A percentile compares a stretch with the other conserved stretches of the same genome.
These are phyloP conservation scores for Morpho deidamia DNA, from an alignment of 2,888 invertebrate species.

Conservation along the genomic window DNA sequence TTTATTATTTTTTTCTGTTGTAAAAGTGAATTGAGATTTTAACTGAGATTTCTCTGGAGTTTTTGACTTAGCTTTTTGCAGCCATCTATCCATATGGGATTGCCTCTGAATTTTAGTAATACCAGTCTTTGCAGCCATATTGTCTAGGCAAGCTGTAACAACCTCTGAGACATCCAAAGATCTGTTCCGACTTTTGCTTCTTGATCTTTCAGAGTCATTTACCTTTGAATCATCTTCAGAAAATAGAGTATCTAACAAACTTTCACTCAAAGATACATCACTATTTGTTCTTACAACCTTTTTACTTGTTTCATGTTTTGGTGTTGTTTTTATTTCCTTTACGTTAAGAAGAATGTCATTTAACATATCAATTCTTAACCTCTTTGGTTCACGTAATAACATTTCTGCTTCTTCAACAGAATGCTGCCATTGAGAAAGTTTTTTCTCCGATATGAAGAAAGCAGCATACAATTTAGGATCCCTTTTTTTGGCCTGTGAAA, in stretches of 20 bases:
- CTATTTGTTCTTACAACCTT: conserved; percentile 60
- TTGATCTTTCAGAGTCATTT: conserved; percentile 45
- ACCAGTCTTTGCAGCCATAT: conserved; percentile 71
- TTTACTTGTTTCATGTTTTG: conserved; percentile 44
- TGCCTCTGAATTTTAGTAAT: conserved; percentile 69
- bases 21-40: conserved; percentile 30
- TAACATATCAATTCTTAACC: conserved; percentile 77
- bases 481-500: conserved; percentile 68
- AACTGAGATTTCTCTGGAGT: conserved; percentile 61
- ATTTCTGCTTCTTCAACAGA: conserved; percentile 88
- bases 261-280: conserved; percentile 68
- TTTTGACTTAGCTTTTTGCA: conserved; percentile 72
- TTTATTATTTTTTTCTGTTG: conserved; percentile 21
- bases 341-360: conserved; percentile 50
- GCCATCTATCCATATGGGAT: conserved; percentile 73
- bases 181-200: conserved; percentile 46
- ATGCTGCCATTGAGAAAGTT: conserved; percentile 81
- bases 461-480: conserved; percentile 72
- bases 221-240: conserved; percentile 56
- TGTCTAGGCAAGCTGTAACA: conserved; percentile 68
- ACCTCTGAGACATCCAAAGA: conserved; percentile 67
- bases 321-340: conserved; percentile 37
- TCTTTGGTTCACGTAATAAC: conserved; percentile 74
- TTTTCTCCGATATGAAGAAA: conserved; percentile 73
- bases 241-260: conserved; percentile 66